Conservation (phyloP, 2,797 vertebrate genomes). For the Falco naumanni region DNA sequence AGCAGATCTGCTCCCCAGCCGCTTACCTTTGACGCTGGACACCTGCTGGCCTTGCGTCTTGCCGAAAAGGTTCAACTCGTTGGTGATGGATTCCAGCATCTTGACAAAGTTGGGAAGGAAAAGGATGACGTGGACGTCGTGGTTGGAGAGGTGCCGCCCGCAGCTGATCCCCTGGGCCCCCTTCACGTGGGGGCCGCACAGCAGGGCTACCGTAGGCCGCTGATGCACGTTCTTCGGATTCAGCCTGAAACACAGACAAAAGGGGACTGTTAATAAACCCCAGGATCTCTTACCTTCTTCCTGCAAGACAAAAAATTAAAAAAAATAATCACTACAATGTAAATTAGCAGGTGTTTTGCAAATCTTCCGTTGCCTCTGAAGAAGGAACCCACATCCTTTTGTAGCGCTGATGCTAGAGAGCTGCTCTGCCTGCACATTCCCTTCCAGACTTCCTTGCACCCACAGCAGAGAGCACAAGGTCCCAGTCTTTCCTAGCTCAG, state of each 20-base stretch:
- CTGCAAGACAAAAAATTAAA: background rate
- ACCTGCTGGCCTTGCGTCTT: conserved; percentile 93
- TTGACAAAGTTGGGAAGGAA: conserved; percentile 98
- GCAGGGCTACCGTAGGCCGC: conserved; percentile 91
- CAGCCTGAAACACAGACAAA: conserved; percentile 78
- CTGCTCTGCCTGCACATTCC: background rate
- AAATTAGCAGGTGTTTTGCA: background rate
- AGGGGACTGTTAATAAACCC: background rate
- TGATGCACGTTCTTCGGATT: conserved; percentile 99
- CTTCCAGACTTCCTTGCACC: background rate
- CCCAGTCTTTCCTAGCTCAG: background rate
- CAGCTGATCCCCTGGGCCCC: conserved; percentile 99
- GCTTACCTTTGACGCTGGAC: conserved; percentile 93
- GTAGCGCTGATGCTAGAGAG: background rate
- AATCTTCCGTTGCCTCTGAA: background rate
- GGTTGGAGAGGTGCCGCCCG: conserved; percentile 95
- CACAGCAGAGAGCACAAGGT: background rate
- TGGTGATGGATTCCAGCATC: conserved; percentile 95
- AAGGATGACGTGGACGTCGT: conserved; percentile 93
- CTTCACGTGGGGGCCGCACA: conserved; percentile 95
- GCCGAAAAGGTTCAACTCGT: conserved; percentile 90
- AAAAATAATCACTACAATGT: background rate
- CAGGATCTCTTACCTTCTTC: background rate
- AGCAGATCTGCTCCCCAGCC: fast-evolving
- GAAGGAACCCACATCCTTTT: conserved; percentile 7